These are phyloP conservation scores for Microctonus hyperodae DNA, from an alignment of 2,888 invertebrate genomes.

Conservation along the genomic window DNA sequence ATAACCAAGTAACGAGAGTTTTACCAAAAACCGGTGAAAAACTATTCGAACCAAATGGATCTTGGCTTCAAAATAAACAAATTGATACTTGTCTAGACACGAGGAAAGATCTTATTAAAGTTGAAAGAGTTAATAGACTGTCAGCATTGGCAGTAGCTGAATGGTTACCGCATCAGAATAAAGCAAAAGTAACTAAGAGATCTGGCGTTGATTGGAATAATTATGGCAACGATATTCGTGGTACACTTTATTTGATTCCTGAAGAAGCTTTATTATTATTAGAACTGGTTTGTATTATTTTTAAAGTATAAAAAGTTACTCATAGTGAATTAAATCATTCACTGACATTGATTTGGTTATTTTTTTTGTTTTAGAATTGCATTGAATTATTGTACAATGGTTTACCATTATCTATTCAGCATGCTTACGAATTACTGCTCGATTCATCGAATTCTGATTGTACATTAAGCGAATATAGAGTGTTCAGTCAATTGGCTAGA, in stretches of 20 bases:
- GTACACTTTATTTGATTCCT: conserved; percentile 66
- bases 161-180: conserved; percentile 66
- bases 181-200: conserved; percentile 67
- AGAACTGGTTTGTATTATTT: conserved; percentile 68
- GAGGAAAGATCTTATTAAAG: conserved; percentile 65
- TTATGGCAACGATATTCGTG: conserved; percentile 65
- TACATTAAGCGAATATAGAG: conserved; percentile 66
- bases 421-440: conserved; percentile 69
- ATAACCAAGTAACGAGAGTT: conserved; percentile 62
- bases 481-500: conserved; percentile 68
- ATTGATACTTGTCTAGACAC: conserved; percentile 67
- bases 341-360: too few species aligned
- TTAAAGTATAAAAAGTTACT: not conserved
- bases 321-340: not conserved
- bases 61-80: conserved; percentile 70
- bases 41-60: conserved; percentile 66
- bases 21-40: conserved; percentile 67
- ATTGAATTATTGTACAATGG: conserved; percentile 68
- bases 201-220: conserved; percentile 68
- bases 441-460: conserved; percentile 53
- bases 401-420: conserved; percentile 71
- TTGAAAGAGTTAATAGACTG: conserved; percentile 69
- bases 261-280: conserved; percentile 74
- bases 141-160: conserved; percentile 67
- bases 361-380: conserved; percentile 67